Evolutionary conservation across 2,888 invertebrate genomes (phyloP), one percentile per base, ranked within the genome.

Genomic region (Marronus borbonicus): DNA sequence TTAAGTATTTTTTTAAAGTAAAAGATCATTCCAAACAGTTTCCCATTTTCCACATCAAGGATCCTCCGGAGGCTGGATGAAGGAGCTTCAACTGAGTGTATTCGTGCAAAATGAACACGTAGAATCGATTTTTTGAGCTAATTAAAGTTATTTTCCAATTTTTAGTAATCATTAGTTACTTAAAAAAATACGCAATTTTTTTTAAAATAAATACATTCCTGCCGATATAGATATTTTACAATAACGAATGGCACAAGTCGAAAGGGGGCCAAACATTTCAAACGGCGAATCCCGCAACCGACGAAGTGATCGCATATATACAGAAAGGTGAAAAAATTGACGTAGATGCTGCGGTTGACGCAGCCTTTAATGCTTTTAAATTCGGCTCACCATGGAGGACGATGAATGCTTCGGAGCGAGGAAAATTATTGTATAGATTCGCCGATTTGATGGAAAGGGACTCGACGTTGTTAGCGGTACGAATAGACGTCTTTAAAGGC

Each of bases 191-290:
- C 17, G 17, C 17, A 17, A 0, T 17, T 17, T 17, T 17, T 17
- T 17, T 17, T 17, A 0, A 17, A 17, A 17, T 17, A 17, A 17
- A 17, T 0, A 17, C 0, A 17, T 17, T 17, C 17, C 17, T 17
- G 17, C 17, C 17, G 0, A 17, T 17, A 80, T 83, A 97, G 97
- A 91, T 99, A 77, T 99, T 99, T 87, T 97, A 98, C 85, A 97
- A 99, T 90, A 99, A 99, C 89, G 98, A 98, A 89, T 99, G 96
- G 96, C 93, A 94, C 84, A 95, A 97, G 88, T 95, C 98, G 1
- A 92, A 92, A 76, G 94, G 94, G 70, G 97, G 97, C 7, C 95
- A 95, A 88, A 96, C 95, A 0, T 99, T 99, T 88, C 90, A 92
- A 50, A 95, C 96, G 0, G 88, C 95, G 74, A 97, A 98, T 88